Percentiles rank a stretch among this genome's conserved stretches.
Evolutionary conservation across 2,888 invertebrate species (phyloP).

Genomic region (Trichogramma evanescens): DNA sequence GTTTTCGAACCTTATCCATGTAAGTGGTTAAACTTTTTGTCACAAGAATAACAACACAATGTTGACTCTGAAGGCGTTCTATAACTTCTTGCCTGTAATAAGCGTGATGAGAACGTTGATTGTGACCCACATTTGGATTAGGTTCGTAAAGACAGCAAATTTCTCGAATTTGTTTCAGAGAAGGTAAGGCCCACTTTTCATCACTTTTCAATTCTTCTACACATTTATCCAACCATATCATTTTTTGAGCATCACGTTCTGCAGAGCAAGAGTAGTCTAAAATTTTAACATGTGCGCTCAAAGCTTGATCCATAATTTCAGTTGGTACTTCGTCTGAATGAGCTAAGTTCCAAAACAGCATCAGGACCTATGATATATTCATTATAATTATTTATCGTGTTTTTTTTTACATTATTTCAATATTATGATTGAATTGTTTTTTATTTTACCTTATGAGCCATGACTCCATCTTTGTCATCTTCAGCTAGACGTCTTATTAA

Average conservation of each 20-base stretch:
- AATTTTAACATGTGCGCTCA: constrained; percentile 92
- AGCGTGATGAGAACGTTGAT: constrained; percentile 55
- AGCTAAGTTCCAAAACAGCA: constrained; percentile 92
- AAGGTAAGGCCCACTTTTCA: constrained; percentile 89
- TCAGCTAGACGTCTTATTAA: constrained; percentile 90
- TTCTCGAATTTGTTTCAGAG: constrained; percentile 89
- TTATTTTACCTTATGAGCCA: constrained; percentile 82
- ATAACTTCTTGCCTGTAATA: constrained; percentile 70
- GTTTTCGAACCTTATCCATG: constrained; percentile 75
- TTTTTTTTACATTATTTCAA: background rate
- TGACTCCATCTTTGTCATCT: constrained; percentile 97
- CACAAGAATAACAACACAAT: constrained; percentile 87
- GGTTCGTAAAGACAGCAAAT: constrained; percentile 92
- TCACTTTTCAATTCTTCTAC: constrained; percentile 87
- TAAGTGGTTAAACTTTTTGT: constrained; percentile 86
- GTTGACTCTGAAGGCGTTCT: constrained; percentile 82
- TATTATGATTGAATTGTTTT: background rate
- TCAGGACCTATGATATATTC: constrained; percentile 59
- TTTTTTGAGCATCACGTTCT: constrained; percentile 92
- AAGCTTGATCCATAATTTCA: constrained; percentile 94
- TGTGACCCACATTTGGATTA: constrained; percentile 59
- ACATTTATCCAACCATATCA: constrained; percentile 90
- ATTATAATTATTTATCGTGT: background rate
- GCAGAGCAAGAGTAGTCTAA: constrained; percentile 96
- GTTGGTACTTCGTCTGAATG: constrained; percentile 94